phyloP scores from a whole-genome alignment of 2,797 vertebrate genomes.

The Rhyacichthys aspro region DNA sequence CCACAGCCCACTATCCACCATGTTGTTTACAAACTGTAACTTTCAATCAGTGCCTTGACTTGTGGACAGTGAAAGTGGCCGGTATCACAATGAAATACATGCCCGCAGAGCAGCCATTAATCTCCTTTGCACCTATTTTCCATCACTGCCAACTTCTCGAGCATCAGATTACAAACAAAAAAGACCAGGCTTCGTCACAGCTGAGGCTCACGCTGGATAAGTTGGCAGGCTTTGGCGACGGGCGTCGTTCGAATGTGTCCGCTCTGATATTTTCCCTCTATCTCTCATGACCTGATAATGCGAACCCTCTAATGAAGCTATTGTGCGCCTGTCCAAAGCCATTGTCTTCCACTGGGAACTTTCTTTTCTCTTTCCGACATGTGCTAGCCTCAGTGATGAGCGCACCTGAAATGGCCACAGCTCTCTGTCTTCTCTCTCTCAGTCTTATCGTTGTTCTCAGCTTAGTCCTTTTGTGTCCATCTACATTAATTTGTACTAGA shows the following conservation, averaged over 20 bases:
- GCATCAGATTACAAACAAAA: conserved; percentile 70
- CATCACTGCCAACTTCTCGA: conserved; percentile 65
- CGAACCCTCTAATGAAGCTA: conserved; percentile 86
- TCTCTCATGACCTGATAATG: conserved; percentile 80
- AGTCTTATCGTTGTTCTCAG: conserved; percentile 45
- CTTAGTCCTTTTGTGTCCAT: conserved; percentile 39
- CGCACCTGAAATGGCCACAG: conserved; percentile 80
- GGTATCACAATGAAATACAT: conserved; percentile 34
- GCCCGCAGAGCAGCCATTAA: conserved; percentile 31
- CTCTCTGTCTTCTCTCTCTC: conserved; percentile 47
- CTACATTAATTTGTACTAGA: conserved; percentile 17
- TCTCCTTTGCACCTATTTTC: conserved; percentile 50
- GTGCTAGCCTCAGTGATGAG: conserved; percentile 74
- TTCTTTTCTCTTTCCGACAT: conserved; percentile 66
- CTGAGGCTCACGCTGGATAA: conserved; percentile 48
- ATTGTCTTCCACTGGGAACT: conserved; percentile 79
- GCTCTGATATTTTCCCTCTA: conserved; percentile 82
- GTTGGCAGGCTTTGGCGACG: conserved; percentile 66
- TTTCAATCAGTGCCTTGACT: conserved; percentile 42
- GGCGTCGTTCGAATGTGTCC: conserved; percentile 71
- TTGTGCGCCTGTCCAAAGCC: conserved; percentile 83
- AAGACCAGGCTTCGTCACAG: conserved; percentile 59
- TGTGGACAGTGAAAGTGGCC: conserved; percentile 26
- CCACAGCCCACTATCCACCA: conserved; percentile 4
- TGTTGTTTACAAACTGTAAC: conserved; percentile 51